phyloP scores from a whole-genome alignment of 2,113 vertebrate species.

The Falco punctatus region DNA sequence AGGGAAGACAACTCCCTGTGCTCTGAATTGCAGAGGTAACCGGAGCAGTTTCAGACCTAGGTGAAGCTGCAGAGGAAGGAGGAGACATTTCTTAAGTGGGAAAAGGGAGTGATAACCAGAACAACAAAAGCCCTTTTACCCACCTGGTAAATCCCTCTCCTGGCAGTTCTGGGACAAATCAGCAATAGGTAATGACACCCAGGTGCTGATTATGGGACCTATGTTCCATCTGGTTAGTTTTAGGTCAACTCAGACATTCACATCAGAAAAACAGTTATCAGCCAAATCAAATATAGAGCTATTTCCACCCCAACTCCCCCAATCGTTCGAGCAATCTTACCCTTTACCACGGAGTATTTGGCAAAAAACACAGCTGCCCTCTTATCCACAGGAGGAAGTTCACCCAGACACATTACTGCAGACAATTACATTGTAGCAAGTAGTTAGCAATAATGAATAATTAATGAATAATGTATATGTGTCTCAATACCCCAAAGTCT shows the following conservation, averaged over 20 bases:
- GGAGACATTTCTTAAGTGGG: not conserved
- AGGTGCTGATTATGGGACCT: not conserved
- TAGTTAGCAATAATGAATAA: slow-evolving; percentile 50
- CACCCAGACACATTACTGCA: not conserved
- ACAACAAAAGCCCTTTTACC: not conserved
- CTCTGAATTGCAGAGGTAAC: not conserved
- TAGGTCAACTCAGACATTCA: not conserved
- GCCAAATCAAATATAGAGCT: not conserved
- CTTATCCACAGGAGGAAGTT: not conserved
- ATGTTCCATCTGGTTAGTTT: not conserved
- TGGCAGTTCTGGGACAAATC: not conserved
- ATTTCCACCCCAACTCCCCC: accelerated
- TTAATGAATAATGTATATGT: slow-evolving; percentile 40
- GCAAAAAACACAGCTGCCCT: not conserved
- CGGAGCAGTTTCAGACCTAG: not conserved
- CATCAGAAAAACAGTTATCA: not conserved
- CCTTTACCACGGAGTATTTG: not conserved
- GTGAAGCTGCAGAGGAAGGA: not conserved
- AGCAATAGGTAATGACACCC: not conserved
- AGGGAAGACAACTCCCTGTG: not conserved
- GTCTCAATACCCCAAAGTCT: slow-evolving; percentile 33
- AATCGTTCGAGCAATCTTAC: not conserved
- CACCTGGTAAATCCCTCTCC: not conserved
- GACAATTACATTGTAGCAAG: not conserved
- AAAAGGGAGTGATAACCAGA: not conserved